Evolutionary conservation across 2,888 invertebrate species (phyloP), one percentile per base, ranked within the genome.

Genomic region (Phrixothrix hirtus): DNA sequence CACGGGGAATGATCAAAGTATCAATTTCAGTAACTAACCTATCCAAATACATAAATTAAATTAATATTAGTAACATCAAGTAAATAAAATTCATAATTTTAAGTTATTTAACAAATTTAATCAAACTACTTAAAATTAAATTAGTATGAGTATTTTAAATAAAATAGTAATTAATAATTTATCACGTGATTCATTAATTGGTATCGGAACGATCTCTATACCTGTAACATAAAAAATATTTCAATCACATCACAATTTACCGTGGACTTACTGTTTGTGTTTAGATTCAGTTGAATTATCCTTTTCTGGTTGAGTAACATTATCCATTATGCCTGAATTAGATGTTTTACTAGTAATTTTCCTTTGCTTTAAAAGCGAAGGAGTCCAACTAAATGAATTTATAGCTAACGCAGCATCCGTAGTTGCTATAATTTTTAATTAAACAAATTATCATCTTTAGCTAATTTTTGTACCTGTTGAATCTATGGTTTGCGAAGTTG

Each of bases 361-460:
- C 32, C 73, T 51, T 49, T 72, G 71, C 29, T 60, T 67, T 45
- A 75, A 57, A 30, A 74, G 62, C 2, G 75, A 73, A 4, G 75
- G 75, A 4, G 75, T 74, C 75, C 75, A 76, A 59, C 73, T 75
- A 60, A 74, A 75, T 21, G 68, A 70, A 46, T 63, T 65, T 41
- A 53, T 60, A 16, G 62, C 44, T 1, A 25, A 29, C 14, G 39
- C 13, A n/a, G n/a, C n/a, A n/a, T n/a, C n/a, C n/a, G 14, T 17
- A 25, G 7, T 6, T 31, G 10, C 2, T 2, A 31, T 12, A 2
- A 5, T 11, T 7, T 31, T 31, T 4, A 7, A 29, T 5, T 29
- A 29, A 3, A 21, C 29, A 29, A 29, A n/a, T 29, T 32, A 10
- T 5, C 32, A 32, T 32, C 12, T 13, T 31, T 11, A 13, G 7